These are phyloP conservation scores for Hyles lineata DNA, from an alignment of 2,888 invertebrate genomes.

Conservation along the genomic window DNA sequence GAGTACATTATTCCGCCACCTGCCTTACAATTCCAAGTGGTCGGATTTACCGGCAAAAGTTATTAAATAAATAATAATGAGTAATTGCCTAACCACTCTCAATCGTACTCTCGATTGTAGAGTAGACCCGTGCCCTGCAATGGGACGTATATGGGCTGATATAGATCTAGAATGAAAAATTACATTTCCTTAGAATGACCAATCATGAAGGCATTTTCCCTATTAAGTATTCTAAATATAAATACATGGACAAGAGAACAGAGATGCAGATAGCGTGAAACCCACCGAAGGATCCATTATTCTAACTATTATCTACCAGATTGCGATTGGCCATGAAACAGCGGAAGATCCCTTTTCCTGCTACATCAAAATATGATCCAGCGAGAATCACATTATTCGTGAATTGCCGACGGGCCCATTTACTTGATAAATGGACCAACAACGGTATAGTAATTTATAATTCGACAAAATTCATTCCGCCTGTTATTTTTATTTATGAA, in stretches of 20 bases:
- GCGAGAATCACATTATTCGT: slow-evolving; percentile 21
- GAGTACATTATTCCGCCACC: too few relatives aligned
- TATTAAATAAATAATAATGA: too few relatives aligned
- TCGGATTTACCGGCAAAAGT: too few relatives aligned
- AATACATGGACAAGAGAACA: background rate
- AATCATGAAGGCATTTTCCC: too few relatives aligned
- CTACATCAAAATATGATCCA: slow-evolving; percentile 18
- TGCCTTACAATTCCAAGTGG: too few relatives aligned
- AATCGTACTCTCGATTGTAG: too few relatives aligned
- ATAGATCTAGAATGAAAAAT: too few relatives aligned
- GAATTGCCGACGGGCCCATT: slow-evolving; percentile 11
- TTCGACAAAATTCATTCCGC: background rate
- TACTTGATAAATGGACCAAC: slow-evolving; percentile 2
- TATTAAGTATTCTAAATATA: background rate
- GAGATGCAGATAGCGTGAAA: background rate
- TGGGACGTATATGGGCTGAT: too few relatives aligned
- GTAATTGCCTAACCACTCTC: too few relatives aligned
- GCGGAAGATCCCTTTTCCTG: slow-evolving; percentile 7
- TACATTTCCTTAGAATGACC: too few relatives aligned
- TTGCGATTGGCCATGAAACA: slow-evolving; percentile 6
- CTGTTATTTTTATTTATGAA: background rate
- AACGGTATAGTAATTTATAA: slow-evolving; percentile 8
- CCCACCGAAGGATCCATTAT: background rate
- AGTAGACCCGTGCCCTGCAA: too few relatives aligned
- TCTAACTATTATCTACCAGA: background rate